These are phyloP conservation scores for Coturnix japonica DNA, from an alignment of 2,113 vertebrate species.

Conservation along the genomic window DNA sequence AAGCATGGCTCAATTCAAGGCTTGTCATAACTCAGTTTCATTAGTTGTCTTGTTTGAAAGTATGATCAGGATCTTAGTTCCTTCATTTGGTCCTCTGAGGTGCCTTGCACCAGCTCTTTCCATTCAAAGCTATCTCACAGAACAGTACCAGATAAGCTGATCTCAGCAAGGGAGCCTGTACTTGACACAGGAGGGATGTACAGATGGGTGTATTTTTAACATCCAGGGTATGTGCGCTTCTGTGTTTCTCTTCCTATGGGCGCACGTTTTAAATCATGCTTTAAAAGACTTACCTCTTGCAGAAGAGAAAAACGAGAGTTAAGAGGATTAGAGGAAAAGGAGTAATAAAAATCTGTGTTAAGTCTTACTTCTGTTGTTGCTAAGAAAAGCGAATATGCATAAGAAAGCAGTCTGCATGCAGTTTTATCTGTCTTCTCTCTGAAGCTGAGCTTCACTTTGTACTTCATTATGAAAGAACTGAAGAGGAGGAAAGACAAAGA, in stretches of 20 bases:
- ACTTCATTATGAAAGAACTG: not conserved
- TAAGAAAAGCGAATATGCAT: not conserved
- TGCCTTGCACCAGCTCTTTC: not conserved
- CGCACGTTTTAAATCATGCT: constrained; percentile 2
- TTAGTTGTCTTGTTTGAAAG: not conserved
- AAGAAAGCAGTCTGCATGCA: not conserved
- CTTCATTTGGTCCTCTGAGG: not conserved
- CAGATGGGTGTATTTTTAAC: not conserved
- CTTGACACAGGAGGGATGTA: not conserved
- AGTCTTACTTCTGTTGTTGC: constrained; percentile 1
- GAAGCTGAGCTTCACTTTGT: not conserved
- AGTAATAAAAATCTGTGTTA: not conserved
- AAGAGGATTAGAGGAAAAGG: not conserved
- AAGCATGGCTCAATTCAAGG: not conserved
- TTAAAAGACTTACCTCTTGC: not conserved
- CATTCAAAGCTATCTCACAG: not conserved
- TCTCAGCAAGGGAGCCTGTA: not conserved
- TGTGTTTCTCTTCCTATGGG: constrained; percentile 1
- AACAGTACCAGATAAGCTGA: not conserved
- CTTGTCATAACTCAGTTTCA: not conserved
- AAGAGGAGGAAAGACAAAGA: not conserved
- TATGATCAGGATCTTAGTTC: not conserved
- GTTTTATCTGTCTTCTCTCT: not conserved
- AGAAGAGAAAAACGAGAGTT: not conserved
- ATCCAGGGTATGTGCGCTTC: constrained; percentile 11